Conservation (phyloP, 2,888 invertebrate species). For the Linnaemya vulpina region DNA sequence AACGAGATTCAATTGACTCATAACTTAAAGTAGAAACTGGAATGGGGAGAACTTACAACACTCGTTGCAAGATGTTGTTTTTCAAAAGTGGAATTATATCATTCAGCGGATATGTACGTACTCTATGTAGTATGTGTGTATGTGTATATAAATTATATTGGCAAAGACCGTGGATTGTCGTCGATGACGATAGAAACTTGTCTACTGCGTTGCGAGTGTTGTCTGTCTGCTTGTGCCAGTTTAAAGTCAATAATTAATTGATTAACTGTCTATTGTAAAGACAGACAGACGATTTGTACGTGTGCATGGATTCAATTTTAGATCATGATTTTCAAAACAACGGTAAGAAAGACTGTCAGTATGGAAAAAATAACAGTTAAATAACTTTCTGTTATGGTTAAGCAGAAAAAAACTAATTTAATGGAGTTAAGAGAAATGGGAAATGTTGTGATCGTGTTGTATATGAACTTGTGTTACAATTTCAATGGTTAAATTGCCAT, state of each 20-base stretch:
- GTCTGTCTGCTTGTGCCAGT: constrained; percentile 24
- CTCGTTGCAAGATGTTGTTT: constrained; percentile 30
- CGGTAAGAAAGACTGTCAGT: background rate
- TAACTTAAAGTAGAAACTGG: constrained; percentile 11
- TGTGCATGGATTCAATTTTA: constrained; percentile 2
- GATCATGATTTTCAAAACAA: constrained; percentile 23
- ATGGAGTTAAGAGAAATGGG: constrained; percentile 22
- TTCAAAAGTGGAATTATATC: constrained; percentile 48
- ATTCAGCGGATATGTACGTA: constrained; percentile 11
- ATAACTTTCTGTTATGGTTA: background rate
- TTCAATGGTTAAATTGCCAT: background rate
- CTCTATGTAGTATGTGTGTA: too few relatives aligned
- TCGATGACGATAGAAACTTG: constrained; percentile 40
- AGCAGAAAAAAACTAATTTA: background rate
- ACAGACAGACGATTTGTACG: background rate
- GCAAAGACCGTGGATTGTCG: constrained; percentile 53
- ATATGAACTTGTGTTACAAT: background rate
- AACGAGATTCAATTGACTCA: constrained; percentile 46
- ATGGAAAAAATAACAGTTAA: constrained; percentile 27
- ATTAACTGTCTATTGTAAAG: constrained; percentile 46
- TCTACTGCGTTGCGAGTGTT: constrained; percentile 9
- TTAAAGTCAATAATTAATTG: constrained; percentile 53
- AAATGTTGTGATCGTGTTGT: constrained; percentile 3
- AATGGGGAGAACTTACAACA: constrained; percentile 37
- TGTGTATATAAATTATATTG: background rate